phyloP scores from a whole-genome alignment of 2,888 invertebrate genomes.

The Acheta domesticus region DNA sequence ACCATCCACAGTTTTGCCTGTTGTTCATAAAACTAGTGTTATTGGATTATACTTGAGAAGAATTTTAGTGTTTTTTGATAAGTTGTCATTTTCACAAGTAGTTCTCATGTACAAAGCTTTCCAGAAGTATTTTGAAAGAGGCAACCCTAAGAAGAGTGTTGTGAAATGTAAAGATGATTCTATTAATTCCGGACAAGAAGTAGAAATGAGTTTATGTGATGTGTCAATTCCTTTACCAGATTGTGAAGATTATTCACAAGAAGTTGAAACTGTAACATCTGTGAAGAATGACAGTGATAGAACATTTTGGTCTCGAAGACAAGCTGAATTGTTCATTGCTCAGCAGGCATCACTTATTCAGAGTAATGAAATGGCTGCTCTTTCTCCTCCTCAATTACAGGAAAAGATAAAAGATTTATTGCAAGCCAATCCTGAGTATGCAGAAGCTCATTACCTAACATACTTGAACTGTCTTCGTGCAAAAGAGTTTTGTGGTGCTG shows the following conservation, averaged over 20 bases:
- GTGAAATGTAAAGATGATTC: conserved; percentile 24
- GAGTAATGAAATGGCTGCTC: conserved; percentile 75
- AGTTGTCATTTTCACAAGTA: conserved; percentile 78
- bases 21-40: conserved; percentile 64
- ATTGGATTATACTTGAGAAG: conserved; percentile 76
- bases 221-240: conserved; percentile 21
- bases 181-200: conserved; percentile 25
- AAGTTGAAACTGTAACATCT: neutral
- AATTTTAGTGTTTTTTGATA: conserved; percentile 76
- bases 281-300: neutral
- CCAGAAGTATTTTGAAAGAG: conserved; percentile 61
- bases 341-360: conserved; percentile 80
- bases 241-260: neutral
- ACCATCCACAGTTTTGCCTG: conserved; percentile 56
- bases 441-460: conserved; percentile 84
- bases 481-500: conserved; percentile 79
- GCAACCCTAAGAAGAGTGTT: neutral
- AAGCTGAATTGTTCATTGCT: conserved; percentile 84
- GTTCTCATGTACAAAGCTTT: conserved; percentile 70
- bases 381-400: conserved; percentile 73
- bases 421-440: conserved; percentile 71
- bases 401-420: conserved; percentile 68
- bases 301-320: conserved; percentile 73
- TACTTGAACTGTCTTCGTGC: conserved; percentile 85
- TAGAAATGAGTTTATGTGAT: conserved; percentile 31